Evolutionary conservation across 2,888 invertebrate species (phyloP).

Genomic region (Gasteruption jaculator): DNA sequence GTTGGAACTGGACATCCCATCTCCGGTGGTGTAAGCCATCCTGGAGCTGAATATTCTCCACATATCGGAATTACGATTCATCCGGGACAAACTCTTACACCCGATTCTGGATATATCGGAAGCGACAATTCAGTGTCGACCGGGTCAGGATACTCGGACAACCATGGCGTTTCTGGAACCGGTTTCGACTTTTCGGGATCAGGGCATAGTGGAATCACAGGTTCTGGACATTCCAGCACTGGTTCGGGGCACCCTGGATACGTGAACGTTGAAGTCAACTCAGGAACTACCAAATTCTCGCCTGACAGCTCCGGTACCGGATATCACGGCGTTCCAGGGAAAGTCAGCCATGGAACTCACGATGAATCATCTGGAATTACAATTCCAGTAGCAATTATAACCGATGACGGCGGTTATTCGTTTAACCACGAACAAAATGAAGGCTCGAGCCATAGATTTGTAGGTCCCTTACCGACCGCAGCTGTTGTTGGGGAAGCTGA

Average conservation of each 20-base stretch:
- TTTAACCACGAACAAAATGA: slow-evolving; percentile 21
- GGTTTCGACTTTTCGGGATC: slow-evolving; percentile 20
- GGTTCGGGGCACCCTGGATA: slow-evolving; percentile 30
- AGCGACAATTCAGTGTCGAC: slow-evolving; percentile 9
- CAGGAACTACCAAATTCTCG: slow-evolving; percentile 25
- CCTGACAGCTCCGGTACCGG: slow-evolving; percentile 28
- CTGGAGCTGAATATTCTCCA: slow-evolving; percentile 6
- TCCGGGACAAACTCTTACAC: background rate
- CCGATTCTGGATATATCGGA: slow-evolving; percentile 10
- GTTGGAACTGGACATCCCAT: slow-evolving; percentile 12
- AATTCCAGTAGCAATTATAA: too few relatives aligned
- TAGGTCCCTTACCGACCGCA: slow-evolving; percentile 23
- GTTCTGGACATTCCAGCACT: too few relatives aligned
- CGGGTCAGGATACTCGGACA: slow-evolving; percentile 12
- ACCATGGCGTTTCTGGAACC: slow-evolving; percentile 21
- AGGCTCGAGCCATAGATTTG: slow-evolving; percentile 21
- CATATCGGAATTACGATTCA: slow-evolving; percentile 2
- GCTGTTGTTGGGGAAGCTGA: slow-evolving; percentile 23
- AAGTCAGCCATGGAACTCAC: slow-evolving; percentile 19
- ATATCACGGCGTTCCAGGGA: slow-evolving; percentile 25
- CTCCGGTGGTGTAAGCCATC: slow-evolving; percentile 11
- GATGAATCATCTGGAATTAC: too few relatives aligned
- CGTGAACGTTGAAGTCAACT: too few relatives aligned
- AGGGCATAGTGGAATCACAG: slow-evolving; percentile 24
- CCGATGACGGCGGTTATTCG: too few relatives aligned